Base-by-base conservation (phyloP, 2,113 vertebrate genomes). In the Scytalopus superciliaris region DNA sequence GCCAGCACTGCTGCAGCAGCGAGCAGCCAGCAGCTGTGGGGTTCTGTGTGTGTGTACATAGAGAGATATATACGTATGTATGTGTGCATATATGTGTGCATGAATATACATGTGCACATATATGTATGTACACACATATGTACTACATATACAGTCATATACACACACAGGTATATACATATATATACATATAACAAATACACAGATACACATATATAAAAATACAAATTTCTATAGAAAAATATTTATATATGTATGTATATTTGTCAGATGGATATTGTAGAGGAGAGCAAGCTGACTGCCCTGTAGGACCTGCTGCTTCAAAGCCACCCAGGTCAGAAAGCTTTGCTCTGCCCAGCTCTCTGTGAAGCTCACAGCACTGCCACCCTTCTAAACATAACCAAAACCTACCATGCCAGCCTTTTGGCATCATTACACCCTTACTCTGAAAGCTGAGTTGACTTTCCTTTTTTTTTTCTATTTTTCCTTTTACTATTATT, bases 31-130 rank as follows among this genome's bases (percentile, higher is more conserved):
- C 72, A 49, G 87, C 69, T 59, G 23, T 31, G 57, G n/a, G 47
- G 28, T 4, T 30, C 6, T 19, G n/a, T n/a, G n/a, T n/a, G n/a
- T n/a, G n/a, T n/a, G n/a, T n/a, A n/a, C 6, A 63, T 2, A 17
- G 1, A 1, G 19, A 15, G n/a, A n/a, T n/a, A n/a, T n/a, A n/a
- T n/a, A n/a, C n/a, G 1, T 1, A 15, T 16, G 18, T 6, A 40
- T 15, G 23, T n/a, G 12, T 3, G 14, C 1, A 2, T 17, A 22
- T 40, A 30, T 8, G 37, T 17, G 40, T 17, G n/a, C n/a, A n/a
- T n/a, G n/a, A n/a, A n/a, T n/a, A 33, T 21, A 57, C 33, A 35
- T 14, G 8, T 35, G 22, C 4, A 18, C 7, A 14, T 7, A 42
- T 17, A 33, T 35, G 9, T 4, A 23, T 1, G 3, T 14, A 19